Conservation (phyloP, 2,113 vertebrate species). For the Thamnaconus septentrionalis region DNA sequence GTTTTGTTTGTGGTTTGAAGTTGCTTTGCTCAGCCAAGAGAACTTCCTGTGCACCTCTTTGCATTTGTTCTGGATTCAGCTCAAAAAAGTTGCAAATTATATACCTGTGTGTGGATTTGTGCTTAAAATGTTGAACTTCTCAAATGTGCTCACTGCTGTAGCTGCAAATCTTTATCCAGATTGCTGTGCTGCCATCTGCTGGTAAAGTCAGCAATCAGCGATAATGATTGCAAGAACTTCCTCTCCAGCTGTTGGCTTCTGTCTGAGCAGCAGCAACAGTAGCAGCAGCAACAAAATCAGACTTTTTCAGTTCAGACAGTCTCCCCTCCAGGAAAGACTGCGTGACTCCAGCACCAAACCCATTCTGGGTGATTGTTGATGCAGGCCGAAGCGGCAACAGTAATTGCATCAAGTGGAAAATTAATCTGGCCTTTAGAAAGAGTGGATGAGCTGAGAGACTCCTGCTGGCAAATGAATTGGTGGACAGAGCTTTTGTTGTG, state of each 20-base stretch:
- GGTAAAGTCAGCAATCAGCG: neutral
- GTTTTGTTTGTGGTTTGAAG: too few relatives aligned
- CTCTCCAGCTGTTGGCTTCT: conserved; percentile 25
- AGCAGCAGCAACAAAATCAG: neutral
- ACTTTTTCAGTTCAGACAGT: conserved; percentile 19
- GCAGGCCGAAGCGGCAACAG: too few relatives aligned
- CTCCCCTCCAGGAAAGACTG: conserved; percentile 4
- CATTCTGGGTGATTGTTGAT: neutral
- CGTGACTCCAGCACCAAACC: conserved; percentile 24
- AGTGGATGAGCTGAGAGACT: conserved; percentile 51
- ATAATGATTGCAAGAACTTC: neutral
- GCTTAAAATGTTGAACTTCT: neutral
- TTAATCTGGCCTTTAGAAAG: conserved; percentile 64
- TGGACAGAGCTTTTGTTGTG: conserved; percentile 46
- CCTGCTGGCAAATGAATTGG: conserved; percentile 44
- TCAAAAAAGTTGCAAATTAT: too few relatives aligned
- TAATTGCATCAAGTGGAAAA: conserved; percentile 15
- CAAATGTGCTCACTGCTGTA: neutral
- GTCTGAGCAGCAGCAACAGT: conserved; percentile 12
- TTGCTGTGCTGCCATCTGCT: neutral
- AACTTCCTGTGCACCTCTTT: too few relatives aligned
- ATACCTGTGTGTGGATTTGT: too few relatives aligned
- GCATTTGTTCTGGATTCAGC: too few relatives aligned
- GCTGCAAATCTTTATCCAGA: neutral
- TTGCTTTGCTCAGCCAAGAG: too few relatives aligned